Percentiles rank a stretch among this genome's conserved stretches.
Evolutionary conservation across 1,140 invertebrate species (phyloP).

Genomic region (Hyles vespertilio): DNA sequence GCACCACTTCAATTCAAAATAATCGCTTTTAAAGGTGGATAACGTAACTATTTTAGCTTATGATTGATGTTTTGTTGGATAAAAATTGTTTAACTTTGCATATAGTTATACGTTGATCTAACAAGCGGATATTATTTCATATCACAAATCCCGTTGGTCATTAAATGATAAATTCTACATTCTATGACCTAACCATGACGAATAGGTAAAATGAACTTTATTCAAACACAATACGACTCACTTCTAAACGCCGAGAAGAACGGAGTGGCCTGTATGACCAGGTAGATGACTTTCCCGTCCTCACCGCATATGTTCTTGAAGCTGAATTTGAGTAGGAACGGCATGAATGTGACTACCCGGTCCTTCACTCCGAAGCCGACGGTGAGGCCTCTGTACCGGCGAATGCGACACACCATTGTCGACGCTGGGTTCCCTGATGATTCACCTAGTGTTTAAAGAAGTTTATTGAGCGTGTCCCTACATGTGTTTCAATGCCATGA

Average conservation of each 20-base stretch:
- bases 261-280: slow-evolving; percentile 84
- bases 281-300: slow-evolving; percentile 76
- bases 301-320: slow-evolving; percentile 79
- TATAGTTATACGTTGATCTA: too few species aligned
- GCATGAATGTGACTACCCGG: slow-evolving; percentile 79
- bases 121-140: too few species aligned
- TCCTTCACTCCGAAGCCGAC: slow-evolving; percentile 79
- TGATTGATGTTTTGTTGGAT: too few species aligned
- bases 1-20: too few species aligned
- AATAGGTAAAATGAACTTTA: too few species aligned
- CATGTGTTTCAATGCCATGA: neutral
- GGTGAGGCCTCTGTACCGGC: slow-evolving; percentile 64
- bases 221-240: slow-evolving; percentile 53
- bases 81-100: too few species aligned
- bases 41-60: too few species aligned
- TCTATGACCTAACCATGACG: too few species aligned
- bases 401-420: slow-evolving; percentile 62
- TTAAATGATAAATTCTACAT: too few species aligned
- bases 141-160: too few species aligned
- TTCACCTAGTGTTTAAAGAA: slow-evolving; percentile 24
- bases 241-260: slow-evolving; percentile 86
- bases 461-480: neutral
- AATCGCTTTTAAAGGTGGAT: too few species aligned
- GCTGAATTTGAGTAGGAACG: slow-evolving; percentile 84
- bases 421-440: slow-evolving; percentile 27